Percentiles rank a stretch among this genome's conserved stretches.
Evolutionary conservation across 2,797 vertebrate genomes (phyloP).

Genomic region (Urocyon cinereoargenteus): DNA sequence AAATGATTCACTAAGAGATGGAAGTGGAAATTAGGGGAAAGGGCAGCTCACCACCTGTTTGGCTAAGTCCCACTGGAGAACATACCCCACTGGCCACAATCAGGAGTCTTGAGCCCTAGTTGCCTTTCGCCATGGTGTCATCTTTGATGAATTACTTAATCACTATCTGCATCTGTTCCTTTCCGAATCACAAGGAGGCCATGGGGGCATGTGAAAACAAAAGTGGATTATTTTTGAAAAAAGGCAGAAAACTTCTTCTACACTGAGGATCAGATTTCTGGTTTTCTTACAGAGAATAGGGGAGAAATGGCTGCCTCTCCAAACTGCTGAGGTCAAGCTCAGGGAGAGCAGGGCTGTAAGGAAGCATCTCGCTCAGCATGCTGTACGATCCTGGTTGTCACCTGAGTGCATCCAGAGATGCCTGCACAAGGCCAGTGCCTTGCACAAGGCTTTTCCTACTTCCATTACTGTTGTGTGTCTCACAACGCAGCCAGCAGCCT

Average conservation of each 20-base stretch:
- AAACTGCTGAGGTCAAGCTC: background rate
- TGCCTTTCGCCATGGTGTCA: background rate
- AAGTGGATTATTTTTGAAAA: background rate
- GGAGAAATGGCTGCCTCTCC: background rate
- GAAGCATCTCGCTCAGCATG: background rate
- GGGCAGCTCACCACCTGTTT: background rate
- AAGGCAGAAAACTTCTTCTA: background rate
- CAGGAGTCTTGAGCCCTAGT: background rate
- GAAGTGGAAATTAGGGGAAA: background rate
- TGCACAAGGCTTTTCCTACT: background rate
- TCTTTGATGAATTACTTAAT: constrained; percentile 65
- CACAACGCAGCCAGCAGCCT: background rate
- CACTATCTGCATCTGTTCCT: constrained; percentile 23
- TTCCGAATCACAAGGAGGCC: constrained; percentile 21
- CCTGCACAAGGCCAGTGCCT: no score
- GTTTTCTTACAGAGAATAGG: background rate
- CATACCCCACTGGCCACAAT: background rate
- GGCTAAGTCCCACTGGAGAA: background rate
- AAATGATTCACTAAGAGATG: background rate
- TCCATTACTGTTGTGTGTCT: accelerated
- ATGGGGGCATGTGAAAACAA: background rate
- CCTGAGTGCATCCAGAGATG: background rate
- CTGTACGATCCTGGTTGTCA: background rate
- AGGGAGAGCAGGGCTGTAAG: background rate
- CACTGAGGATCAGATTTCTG: background rate